Conservation (phyloP, 1,140 invertebrate species). For the Pachyrhynchus sulphureomaculatus region DNA sequence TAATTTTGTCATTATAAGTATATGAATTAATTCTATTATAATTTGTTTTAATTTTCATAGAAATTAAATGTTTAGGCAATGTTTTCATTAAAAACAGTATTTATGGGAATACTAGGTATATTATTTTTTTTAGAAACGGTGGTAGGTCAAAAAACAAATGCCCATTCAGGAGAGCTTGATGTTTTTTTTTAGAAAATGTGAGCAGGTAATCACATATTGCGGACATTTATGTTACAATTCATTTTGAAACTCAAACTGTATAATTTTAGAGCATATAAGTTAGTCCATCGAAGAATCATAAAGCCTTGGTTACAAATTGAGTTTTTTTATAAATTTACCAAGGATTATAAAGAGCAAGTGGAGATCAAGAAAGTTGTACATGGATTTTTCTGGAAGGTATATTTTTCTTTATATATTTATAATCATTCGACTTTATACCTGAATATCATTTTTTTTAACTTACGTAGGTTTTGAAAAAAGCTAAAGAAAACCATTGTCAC, state of each 20-base stretch:
- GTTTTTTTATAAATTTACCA: constrained; percentile 18
- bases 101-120: no score
- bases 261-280: constrained; percentile 20
- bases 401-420: not conserved
- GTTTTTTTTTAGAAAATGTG: constrained; percentile 10
- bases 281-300: constrained; percentile 25
- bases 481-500: constrained; percentile 6
- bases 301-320: constrained; percentile 30
- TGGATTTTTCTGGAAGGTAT: constrained; percentile 19
- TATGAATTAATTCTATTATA: no score
- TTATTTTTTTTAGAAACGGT: constrained; percentile 18
- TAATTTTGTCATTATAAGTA: no score
- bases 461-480: constrained; percentile 12
- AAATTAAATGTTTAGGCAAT: no score
- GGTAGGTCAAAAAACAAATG: constrained; percentile 20
- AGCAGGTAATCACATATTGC: constrained; percentile 10
- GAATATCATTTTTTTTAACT: not conserved
- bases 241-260: not conserved
- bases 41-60: no score
- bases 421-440: not conserved
- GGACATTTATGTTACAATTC: not conserved
- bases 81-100: no score
- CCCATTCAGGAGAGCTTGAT: constrained; percentile 23
- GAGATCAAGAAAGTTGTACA: constrained; percentile 12
- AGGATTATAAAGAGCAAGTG: constrained; percentile 10